phyloP scores from a whole-genome alignment of 2,113 vertebrate species.

The Aythya baeri region DNA sequence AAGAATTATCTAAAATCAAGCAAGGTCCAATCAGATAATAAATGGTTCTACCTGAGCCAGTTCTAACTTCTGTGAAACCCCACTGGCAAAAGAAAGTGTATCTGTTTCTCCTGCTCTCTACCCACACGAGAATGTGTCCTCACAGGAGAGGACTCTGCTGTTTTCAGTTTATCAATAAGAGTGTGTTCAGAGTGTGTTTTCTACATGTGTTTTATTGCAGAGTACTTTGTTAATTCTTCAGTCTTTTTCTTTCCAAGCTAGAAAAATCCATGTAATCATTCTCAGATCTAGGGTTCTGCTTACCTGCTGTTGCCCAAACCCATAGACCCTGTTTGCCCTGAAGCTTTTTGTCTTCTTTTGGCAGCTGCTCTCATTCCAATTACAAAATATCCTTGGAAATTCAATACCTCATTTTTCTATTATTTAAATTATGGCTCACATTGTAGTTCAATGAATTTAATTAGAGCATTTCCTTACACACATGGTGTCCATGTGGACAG shows the following conservation, averaged over 20 bases:
- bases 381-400: slow-evolving; percentile 58
- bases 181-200: neutral
- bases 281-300: slow-evolving; percentile 25
- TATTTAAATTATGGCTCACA: slow-evolving; percentile 53
- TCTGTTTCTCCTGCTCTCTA: neutral
- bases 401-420: slow-evolving; percentile 57
- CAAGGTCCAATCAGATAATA: neutral
- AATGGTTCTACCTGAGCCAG: neutral
- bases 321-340: slow-evolving; percentile 16
- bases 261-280: slow-evolving; percentile 21
- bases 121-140: neutral
- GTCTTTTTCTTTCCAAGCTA: neutral
- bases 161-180: neutral
- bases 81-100: neutral
- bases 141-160: neutral
- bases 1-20: neutral
- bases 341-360: slow-evolving; percentile 24
- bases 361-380: slow-evolving; percentile 36
- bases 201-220: neutral
- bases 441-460: slow-evolving; percentile 55
- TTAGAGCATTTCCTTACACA: slow-evolving; percentile 64
- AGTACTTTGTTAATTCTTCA: neutral
- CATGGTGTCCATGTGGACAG: slow-evolving; percentile 59
- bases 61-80: neutral
- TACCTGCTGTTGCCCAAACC: slow-evolving; percentile 36